Evolutionary conservation across 2,797 vertebrate species (phyloP).

Genomic region (Xiphophorus birchmanni): DNA sequence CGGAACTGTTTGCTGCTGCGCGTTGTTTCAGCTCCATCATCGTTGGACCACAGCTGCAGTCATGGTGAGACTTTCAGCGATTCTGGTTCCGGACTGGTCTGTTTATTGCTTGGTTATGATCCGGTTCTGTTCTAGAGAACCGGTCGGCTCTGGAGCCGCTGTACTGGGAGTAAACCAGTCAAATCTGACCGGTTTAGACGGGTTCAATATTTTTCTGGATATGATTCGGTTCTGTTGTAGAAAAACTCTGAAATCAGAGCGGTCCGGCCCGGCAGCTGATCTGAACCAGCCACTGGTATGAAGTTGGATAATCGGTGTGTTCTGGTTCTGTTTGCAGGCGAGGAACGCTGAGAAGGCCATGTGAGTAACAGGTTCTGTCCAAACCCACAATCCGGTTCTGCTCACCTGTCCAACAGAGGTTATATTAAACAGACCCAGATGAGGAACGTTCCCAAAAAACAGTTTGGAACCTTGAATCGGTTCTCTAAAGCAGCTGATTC

Average conservation of each 20-base stretch:
- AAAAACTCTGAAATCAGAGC: background rate
- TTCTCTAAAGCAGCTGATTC: background rate
- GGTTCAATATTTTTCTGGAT: background rate
- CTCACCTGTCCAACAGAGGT: background rate
- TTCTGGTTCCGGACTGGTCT: too few relatives aligned
- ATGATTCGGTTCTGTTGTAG: background rate
- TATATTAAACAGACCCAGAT: background rate
- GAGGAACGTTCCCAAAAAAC: background rate
- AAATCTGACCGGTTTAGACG: too few relatives aligned
- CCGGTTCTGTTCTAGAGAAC: background rate
- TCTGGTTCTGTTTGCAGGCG: constrained; percentile 78
- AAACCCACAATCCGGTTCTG: background rate
- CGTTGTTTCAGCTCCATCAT: background rate
- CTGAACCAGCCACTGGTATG: background rate
- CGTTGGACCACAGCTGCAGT: background rate
- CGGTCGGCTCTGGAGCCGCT: background rate
- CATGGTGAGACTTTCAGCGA: constrained; percentile 10
- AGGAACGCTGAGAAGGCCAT: constrained; percentile 97
- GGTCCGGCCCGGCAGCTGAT: background rate
- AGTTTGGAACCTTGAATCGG: background rate
- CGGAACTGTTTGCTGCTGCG: background rate
- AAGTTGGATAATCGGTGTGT: background rate
- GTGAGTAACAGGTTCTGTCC: constrained; percentile 79
- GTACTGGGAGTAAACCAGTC: too few relatives aligned
- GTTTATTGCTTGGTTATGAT: background rate